Base-by-base conservation (phyloP, 2,113 vertebrate species). In the Spheniscus mendiculus region DNA sequence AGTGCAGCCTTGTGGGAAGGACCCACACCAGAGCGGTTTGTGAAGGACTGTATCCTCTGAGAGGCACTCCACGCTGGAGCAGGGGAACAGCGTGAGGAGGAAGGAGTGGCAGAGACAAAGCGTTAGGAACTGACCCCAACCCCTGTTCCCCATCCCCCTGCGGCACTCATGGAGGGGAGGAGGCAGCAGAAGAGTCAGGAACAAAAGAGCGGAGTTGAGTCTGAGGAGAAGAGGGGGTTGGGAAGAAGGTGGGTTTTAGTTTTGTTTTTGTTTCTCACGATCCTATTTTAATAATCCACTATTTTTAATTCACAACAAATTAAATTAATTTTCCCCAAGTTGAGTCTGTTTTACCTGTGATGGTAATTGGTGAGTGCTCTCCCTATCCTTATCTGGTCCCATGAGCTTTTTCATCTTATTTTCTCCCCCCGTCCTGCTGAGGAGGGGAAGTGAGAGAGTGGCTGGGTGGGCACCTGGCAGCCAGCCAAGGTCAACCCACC, bases 71-170 rank as follows among this genome's bases (percentile, higher is more conserved):
- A 3, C 0, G 1, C 47, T 72, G 76, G 34, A 78, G 34, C 44
- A 76, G 67, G 23, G 42, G 4, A 36, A 42, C 18, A 50, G 40
- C 4, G 2, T 47, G 42, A 73, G 47, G 44, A 58, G 34, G 36
- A 73, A 53, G n/a, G 19, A 52, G 29, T 15, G 26, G 16, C 0
- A 0, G 40, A 76, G 56, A 50, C 34, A 30, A 65, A 20, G 14
- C 3, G 1, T 58, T 40, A n/a, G 3, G 15, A 32, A 19, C 65
- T 47, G 22, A 14, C 18, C 7, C 18, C 29, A 56, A 2, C 1
- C 7, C 8, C 21, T 40, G 36, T 52, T 62, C 67, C 29, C 29
- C 12, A 10, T 42, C 6, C 25, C 14, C 15, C 34, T 9, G 9
- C 1, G 2, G 21, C 65, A 53, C 19, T n/a, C 9, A 4, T 34